Percentiles rank a stretch among this genome's conserved stretches.
Evolutionary conservation across 2,113 vertebrate genomes (phyloP).

Genomic region (Budorcas taxicolor): DNA sequence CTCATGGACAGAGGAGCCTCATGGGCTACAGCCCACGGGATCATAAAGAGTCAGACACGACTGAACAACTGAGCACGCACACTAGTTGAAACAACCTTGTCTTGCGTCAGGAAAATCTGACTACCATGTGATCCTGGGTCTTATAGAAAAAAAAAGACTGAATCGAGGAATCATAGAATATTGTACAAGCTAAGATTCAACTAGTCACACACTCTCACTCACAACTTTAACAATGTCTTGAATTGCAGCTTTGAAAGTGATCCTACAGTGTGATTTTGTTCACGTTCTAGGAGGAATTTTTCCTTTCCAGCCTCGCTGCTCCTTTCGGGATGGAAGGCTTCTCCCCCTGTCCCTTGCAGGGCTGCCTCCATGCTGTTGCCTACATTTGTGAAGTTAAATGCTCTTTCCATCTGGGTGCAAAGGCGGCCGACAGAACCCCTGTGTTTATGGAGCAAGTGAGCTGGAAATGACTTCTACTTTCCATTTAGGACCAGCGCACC

Average conservation of each 20-base stretch:
- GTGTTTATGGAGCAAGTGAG: background rate
- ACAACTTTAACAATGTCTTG: background rate
- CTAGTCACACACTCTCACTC: background rate
- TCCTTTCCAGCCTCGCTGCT: background rate
- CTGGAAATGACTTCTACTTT: background rate
- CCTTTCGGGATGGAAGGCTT: background rate
- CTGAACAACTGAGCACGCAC: rapidly evolving
- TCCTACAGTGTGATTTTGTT: background rate
- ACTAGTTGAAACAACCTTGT: background rate
- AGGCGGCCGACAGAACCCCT: background rate
- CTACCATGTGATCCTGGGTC: background rate
- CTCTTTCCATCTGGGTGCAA: background rate
- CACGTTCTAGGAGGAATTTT: background rate
- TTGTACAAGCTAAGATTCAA: background rate
- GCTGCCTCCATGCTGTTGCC: background rate
- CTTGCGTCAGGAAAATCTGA: background rate
- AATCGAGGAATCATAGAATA: background rate
- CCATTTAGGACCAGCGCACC: background rate
- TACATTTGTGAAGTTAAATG: background rate
- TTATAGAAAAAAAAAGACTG: background rate
- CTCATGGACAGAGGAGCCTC: background rate
- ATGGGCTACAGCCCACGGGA: background rate
- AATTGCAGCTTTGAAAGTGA: background rate
- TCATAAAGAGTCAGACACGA: background rate
- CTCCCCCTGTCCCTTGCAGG: background rate